Conservation (phyloP, 1,140 invertebrate species). For the Hylyphantes graminicola region DNA sequence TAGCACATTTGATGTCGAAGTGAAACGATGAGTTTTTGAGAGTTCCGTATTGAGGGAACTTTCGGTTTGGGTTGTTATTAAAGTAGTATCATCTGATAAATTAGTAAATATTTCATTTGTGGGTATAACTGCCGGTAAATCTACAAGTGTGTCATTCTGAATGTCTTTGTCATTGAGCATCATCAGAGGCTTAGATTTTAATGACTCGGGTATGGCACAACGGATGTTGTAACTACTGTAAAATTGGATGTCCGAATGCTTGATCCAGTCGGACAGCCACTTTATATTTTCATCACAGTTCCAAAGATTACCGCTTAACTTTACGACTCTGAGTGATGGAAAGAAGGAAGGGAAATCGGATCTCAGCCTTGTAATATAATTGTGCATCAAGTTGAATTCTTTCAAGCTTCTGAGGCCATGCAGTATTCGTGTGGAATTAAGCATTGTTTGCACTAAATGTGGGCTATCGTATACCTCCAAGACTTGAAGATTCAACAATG, state of each 20-base stretch:
- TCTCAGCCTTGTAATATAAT: constrained; percentile 74
- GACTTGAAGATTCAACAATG: constrained; percentile 76
- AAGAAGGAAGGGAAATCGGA: constrained; percentile 78
- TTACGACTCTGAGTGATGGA: constrained; percentile 72
- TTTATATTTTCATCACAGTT: constrained; percentile 67
- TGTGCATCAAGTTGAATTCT: constrained; percentile 77
- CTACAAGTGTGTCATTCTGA: not conserved
- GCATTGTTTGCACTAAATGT: constrained; percentile 75
- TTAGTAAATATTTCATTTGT: too few species aligned
- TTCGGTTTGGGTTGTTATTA: too few species aligned
- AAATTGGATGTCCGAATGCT: constrained; percentile 63
- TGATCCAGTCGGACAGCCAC: constrained; percentile 69
- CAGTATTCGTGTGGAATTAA: constrained; percentile 75
- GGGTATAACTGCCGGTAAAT: too few species aligned
- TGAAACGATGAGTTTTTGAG: too few species aligned
- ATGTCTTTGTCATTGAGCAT: constrained; percentile 64
- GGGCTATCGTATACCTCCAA: constrained; percentile 81
- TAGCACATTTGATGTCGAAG: too few species aligned
- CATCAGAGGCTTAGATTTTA: constrained; percentile 64
- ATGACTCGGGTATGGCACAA: constrained; percentile 63
- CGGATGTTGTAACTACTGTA: constrained; percentile 64
- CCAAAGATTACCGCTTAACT: constrained; percentile 69
- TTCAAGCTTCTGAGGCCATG: constrained; percentile 73
- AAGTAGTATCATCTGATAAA: too few species aligned
- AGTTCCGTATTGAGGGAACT: too few species aligned